Conservation (phyloP, 2,113 vertebrate species). For the Dasyurus viverrinus region DNA sequence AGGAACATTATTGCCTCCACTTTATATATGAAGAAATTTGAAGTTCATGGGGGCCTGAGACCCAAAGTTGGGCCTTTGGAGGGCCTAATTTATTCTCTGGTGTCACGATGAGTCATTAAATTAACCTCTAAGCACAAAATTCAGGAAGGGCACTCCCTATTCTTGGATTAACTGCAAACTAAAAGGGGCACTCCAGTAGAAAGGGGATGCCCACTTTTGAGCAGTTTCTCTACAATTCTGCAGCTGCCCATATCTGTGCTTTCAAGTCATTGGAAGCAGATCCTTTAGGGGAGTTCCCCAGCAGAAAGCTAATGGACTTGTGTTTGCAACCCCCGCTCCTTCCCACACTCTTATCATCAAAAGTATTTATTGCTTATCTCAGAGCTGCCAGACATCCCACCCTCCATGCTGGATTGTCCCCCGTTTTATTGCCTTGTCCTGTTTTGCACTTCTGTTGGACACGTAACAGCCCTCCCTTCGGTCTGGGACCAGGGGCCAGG, state of each 20-base stretch:
- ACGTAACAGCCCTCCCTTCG: conserved; percentile 12
- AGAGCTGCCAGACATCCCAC: conserved; percentile 37
- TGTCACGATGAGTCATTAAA: neutral
- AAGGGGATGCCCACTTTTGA: neutral
- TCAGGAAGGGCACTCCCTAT: conserved; percentile 19
- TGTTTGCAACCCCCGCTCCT: neutral
- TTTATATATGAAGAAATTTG: neutral
- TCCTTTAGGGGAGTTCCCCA: conserved; percentile 9
- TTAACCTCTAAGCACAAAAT: neutral
- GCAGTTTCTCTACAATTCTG: neutral
- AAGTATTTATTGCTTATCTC: conserved; percentile 61
- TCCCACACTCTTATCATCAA: conserved; percentile 9
- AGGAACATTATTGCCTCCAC: neutral
- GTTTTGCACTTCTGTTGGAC: conserved; percentile 37
- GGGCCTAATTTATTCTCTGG: neutral
- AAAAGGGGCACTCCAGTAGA: neutral
- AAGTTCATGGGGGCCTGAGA: neutral
- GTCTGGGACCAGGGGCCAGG: conserved; percentile 13
- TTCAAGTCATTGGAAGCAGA: neutral
- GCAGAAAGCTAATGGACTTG: conserved; percentile 18
- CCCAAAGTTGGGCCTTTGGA: neutral
- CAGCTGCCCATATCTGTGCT: conserved; percentile 21
- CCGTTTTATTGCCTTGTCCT: conserved; percentile 65
- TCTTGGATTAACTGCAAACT: conserved; percentile 13
- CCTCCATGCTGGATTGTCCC: conserved; percentile 33